phyloP scores from a whole-genome alignment of 2,888 invertebrate genomes.

The Thelaira solivaga region DNA sequence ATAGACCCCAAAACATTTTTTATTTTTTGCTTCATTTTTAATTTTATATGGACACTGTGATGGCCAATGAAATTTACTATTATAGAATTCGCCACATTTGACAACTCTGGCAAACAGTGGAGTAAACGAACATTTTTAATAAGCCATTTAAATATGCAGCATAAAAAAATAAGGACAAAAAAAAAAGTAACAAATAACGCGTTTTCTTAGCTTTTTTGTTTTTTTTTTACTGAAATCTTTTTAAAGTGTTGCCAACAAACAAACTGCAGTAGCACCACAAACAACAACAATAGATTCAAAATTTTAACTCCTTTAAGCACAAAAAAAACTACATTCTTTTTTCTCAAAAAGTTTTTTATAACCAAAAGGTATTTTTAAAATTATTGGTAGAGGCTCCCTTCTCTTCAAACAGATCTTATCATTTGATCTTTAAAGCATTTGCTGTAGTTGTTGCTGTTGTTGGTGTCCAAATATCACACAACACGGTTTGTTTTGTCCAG shows the following conservation, averaged over 20 bases:
- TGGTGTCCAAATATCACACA: slow-evolving; percentile 17
- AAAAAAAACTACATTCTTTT: background rate
- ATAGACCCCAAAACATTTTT: too few species aligned
- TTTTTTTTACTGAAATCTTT: background rate
- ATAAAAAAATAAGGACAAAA: background rate
- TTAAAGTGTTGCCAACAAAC: background rate
- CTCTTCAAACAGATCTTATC: slow-evolving; percentile 48
- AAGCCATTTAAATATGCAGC: background rate
- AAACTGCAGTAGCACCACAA: background rate
- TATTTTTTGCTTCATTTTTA: too few species aligned
- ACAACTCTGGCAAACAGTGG: too few species aligned
- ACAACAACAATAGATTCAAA: background rate
- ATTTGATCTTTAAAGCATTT: slow-evolving; percentile 44
- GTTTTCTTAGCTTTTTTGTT: background rate
- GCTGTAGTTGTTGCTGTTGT: slow-evolving; percentile 17
- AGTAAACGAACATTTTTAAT: background rate
- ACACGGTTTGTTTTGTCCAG: slow-evolving; percentile 13
- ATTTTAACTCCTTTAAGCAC: slow-evolving; percentile 1
- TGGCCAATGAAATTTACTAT: too few species aligned
- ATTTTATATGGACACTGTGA: too few species aligned
- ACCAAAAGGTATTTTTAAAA: slow-evolving; percentile 31
- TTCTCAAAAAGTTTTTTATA: background rate
- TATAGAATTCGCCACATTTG: too few species aligned
- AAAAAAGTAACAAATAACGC: background rate
- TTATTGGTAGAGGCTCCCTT: slow-evolving; percentile 26